Conservation (phyloP, 2,888 invertebrate genomes). For the Limenitis camilla region DNA sequence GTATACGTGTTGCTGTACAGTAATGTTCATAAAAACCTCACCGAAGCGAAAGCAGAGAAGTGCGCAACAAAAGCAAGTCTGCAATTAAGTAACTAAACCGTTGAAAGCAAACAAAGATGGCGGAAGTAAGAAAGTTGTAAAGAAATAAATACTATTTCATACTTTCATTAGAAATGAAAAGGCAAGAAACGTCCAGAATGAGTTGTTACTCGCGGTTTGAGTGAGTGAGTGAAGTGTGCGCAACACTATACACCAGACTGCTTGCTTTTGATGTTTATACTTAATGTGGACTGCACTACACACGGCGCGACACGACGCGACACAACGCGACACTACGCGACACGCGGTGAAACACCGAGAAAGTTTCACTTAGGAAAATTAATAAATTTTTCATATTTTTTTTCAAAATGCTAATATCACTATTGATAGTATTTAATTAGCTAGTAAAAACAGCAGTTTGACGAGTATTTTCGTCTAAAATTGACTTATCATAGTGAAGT, state of each 20-base stretch:
- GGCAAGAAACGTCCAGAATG: conserved; percentile 7
- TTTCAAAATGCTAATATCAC: too few species aligned
- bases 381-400: too few species aligned
- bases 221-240: not conserved
- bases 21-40: not conserved
- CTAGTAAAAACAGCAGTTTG: too few species aligned
- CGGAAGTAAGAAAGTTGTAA: too few species aligned
- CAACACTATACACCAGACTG: conserved; percentile 19
- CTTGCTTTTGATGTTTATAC: conserved; percentile 21
- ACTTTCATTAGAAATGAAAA: not conserved
- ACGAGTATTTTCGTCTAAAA: too few species aligned
- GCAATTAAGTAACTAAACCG: too few species aligned
- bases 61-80: not conserved
- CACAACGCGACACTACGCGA: not conserved
- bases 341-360: too few species aligned
- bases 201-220: not conserved
- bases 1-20: too few species aligned
- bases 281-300: conserved; percentile 3
- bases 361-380: too few species aligned
- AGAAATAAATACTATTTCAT: not conserved
- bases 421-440: too few species aligned
- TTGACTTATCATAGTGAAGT: too few species aligned
- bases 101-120: too few species aligned
- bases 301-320: not conserved
- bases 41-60: not conserved